These are phyloP conservation scores for Mallotus villosus DNA, from an alignment of 2,797 vertebrate species.

Conservation along the genomic window DNA sequence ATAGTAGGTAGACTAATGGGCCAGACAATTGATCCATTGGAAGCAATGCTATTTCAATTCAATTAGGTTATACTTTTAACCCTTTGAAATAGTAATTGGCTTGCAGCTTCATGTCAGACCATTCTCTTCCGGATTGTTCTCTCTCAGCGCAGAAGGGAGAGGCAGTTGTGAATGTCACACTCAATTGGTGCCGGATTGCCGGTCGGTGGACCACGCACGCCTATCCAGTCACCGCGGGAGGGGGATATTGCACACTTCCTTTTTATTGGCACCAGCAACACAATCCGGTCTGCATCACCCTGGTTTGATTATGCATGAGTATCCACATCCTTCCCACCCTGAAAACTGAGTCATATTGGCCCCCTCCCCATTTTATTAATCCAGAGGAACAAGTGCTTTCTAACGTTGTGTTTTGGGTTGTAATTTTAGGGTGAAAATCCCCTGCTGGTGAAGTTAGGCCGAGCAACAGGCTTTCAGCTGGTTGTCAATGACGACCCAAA, in stretches of 20 bases:
- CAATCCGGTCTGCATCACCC: conserved; percentile 13
- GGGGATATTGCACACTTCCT: conserved; percentile 42
- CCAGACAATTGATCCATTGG: not conserved
- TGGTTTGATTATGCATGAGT: conserved; percentile 30
- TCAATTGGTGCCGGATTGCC: conserved; percentile 30
- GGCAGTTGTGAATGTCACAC: conserved; percentile 38
- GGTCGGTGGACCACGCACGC: conserved; percentile 4
- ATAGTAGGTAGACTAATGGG: not conserved
- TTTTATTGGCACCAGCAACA: not conserved
- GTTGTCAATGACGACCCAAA: conserved; percentile 83
- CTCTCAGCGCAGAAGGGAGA: conserved; percentile 25
- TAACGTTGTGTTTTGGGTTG: not conserved
- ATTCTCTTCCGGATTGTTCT: conserved; percentile 20
- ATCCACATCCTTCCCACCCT: not conserved
- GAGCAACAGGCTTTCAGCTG: conserved; percentile 79
- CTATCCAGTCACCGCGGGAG: conserved; percentile 34
- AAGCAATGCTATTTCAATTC: too few species aligned
- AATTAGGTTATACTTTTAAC: not conserved
- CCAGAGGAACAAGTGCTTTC: not conserved
- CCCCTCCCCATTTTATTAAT: not conserved
- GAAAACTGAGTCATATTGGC: conserved; percentile 3
- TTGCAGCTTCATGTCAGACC: conserved; percentile 22
- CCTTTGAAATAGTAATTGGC: conserved; percentile 25
- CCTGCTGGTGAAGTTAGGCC: conserved; percentile 71
- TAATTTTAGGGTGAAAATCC: conserved; percentile 55